These are phyloP conservation scores for Pyrrhia umbra DNA, from an alignment of 2,888 invertebrate species.

Conservation along the genomic window DNA sequence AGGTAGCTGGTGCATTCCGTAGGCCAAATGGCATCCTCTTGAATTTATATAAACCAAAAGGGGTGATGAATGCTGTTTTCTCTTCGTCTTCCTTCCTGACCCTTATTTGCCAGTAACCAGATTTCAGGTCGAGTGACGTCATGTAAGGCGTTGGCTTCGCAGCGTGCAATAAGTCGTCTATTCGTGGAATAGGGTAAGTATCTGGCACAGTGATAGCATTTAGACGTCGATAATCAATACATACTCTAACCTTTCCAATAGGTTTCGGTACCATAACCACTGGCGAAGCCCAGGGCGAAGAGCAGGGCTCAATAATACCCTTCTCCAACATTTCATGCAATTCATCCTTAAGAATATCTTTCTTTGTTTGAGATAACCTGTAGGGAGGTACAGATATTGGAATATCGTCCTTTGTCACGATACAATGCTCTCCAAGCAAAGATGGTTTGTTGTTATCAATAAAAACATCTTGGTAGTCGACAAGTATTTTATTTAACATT, in stretches of 20 bases:
- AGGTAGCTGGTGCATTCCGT: conserved; percentile 64
- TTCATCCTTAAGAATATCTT: no score
- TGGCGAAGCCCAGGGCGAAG: conserved; percentile 13
- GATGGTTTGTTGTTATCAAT: conserved; percentile 4
- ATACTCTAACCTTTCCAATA: conserved; percentile 7
- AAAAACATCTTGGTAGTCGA: conserved; percentile 19
- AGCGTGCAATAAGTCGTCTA: conserved; percentile 33
- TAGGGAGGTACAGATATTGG: conserved; percentile 14
- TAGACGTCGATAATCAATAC: conserved; percentile 14
- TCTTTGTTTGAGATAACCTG: no score
- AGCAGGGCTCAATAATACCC: conserved; percentile 11
- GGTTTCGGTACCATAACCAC: conserved; percentile 12
- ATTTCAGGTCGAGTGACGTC: conserved; percentile 46
- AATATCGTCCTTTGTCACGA: conserved; percentile 8
- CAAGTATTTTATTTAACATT: conserved; percentile 5
- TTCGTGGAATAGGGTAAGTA: conserved; percentile 9
- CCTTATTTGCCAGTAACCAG: conserved; percentile 72
- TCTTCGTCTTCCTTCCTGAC: conserved; percentile 48
- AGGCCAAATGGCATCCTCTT: conserved; percentile 66
- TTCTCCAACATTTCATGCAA: conserved; percentile 8
- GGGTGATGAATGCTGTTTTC: conserved; percentile 63
- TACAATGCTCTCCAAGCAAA: conserved; percentile 6
- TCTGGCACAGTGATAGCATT: conserved; percentile 14
- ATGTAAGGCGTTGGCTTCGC: conserved; percentile 25
- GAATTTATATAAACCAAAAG: conserved; percentile 63